Evolutionary conservation across 2,888 invertebrate species (phyloP), one percentile per base, ranked within the genome.

Genomic region (Drosophila colorata): DNA sequence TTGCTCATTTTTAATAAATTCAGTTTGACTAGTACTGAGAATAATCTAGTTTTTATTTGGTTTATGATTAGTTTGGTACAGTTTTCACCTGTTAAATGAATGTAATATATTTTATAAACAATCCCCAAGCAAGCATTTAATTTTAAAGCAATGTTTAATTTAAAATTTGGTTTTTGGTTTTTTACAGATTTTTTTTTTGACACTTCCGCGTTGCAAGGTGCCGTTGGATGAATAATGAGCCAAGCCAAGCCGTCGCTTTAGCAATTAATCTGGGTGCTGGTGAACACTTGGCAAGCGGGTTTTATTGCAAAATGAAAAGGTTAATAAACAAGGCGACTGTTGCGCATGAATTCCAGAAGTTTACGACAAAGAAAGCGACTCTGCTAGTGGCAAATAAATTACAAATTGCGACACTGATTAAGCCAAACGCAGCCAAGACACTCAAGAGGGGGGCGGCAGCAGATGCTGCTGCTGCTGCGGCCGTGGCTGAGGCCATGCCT

Each of bases 361-460:
- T 80, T 74, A 78, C 71, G 80, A 85, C 85, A 85, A 85, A 85
- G 85, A 85, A 85, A 87, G 83, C 86, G 58, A 59, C 57, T 56
- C 65, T 55, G 69, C 65, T 72, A 78, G 68, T 77, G 72, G 67
- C 67, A 66, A 70, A 85, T 83, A 83, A 85, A 85, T 83, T 81
- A 74, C 77, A 65, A 67, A 80, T 71, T 41, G 64, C 69, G 73
- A 79, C 77, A 72, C 66, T 80, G 72, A 76, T 78, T 76, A 70
- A 80, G 61, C 66, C 69, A 73, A 70, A 75, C 65, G 66, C 74
- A 68, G 46, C 41, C 61, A 38, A 48, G 48, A 67, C 8, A 64
- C 51, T 51, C 18, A 44, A 23, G 13, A 16, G 55, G 44, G 51
- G 47, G 59, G 51, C 31, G 49, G 43, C 33, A 43, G 33, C 44